A percentile compares a stretch with the other conserved stretches of the same genome.
Evolutionary conservation across 2,113 vertebrate species (phyloP).

Genomic region (Nothocercus nigrocapillus): DNA sequence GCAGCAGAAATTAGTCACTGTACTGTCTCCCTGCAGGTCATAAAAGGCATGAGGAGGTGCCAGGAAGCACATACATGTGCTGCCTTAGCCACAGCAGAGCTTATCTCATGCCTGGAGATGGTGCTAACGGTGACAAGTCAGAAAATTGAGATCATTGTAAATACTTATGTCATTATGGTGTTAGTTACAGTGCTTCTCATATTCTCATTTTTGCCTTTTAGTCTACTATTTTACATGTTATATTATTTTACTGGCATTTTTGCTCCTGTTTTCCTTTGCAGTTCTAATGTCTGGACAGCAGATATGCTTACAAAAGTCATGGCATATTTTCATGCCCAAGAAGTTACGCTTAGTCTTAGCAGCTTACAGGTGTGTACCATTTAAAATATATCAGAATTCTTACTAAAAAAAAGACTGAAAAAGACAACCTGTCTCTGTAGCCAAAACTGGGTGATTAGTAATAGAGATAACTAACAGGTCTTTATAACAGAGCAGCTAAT

Average conservation of each 20-base stretch:
- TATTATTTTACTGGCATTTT: not conserved
- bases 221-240: not conserved
- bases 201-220: not conserved
- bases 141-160: not conserved
- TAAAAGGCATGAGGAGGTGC: not conserved
- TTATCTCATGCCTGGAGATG: not conserved
- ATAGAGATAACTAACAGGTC: not conserved
- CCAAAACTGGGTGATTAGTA: not conserved
- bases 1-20: not conserved
- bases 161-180: not conserved
- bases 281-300: conserved; percentile 73
- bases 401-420: not conserved
- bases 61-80: not conserved
- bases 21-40: not conserved
- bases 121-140: not conserved
- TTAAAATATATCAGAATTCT: not conserved
- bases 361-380: conserved; percentile 77
- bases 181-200: not conserved
- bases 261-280: conserved; percentile 46
- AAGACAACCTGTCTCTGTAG: not conserved
- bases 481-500: not conserved
- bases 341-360: conserved; percentile 57
- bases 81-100: not conserved
- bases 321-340: conserved; percentile 68
- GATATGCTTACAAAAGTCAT: conserved; percentile 71